These are phyloP conservation scores for Noctua fimbriata DNA, from an alignment of 2,888 invertebrate genomes.

Conservation along the genomic window DNA sequence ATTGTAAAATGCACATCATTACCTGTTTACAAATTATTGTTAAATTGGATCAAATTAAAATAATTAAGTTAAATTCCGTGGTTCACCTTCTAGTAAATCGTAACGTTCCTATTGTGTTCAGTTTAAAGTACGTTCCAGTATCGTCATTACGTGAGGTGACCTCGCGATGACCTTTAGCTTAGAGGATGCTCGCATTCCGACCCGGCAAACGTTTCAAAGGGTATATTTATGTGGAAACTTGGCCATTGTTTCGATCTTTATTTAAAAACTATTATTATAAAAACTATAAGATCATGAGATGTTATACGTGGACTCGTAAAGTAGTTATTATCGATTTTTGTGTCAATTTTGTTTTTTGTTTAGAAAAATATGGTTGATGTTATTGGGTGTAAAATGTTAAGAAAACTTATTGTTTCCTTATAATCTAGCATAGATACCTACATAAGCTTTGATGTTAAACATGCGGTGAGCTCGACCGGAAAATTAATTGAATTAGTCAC, in stretches of 20 bases:
- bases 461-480: neutral
- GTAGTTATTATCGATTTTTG: slow-evolving; percentile 36
- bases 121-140: slow-evolving; percentile 71
- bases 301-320: neutral
- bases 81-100: slow-evolving; percentile 81
- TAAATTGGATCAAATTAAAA: slow-evolving; percentile 59
- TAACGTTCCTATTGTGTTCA: slow-evolving; percentile 76
- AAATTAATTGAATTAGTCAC: slow-evolving; percentile 19
- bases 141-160: slow-evolving; percentile 76
- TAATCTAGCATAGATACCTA: neutral
- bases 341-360: neutral
- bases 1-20: slow-evolving; percentile 12
- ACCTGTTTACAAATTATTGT: slow-evolving; percentile 51
- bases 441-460: neutral
- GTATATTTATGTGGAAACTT: slow-evolving; percentile 76
- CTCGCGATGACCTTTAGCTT: slow-evolving; percentile 84
- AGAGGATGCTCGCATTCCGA: slow-evolving; percentile 88
- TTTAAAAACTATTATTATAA: slow-evolving; percentile 63
- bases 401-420: neutral
- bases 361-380: neutral
- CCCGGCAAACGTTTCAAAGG: slow-evolving; percentile 79
- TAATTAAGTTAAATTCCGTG: slow-evolving; percentile 64
- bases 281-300: slow-evolving; percentile 28
- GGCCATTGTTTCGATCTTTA: slow-evolving; percentile 74
- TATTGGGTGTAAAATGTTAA: neutral